Percentiles rank a stretch among this genome's conserved stretches.
Conservation (phyloP, 2,888 invertebrate species). For the Nematopogon swammerdamellus region DNA sequence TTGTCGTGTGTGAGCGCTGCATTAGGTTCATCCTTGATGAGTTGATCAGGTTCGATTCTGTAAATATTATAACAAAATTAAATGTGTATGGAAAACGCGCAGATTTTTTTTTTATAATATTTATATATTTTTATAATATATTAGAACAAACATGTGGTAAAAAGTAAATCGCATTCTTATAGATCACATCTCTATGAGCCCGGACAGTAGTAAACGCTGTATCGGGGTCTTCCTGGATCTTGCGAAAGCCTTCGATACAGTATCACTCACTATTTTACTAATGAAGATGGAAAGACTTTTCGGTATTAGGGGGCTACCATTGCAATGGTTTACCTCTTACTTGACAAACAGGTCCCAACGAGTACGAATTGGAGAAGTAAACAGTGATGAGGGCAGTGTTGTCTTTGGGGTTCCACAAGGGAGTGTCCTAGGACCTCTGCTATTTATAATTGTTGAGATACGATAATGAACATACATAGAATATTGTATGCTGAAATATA, state of each 20-base stretch:
- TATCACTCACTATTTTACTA: background rate
- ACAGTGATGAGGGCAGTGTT: background rate
- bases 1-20: too few species aligned
- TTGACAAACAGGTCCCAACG: background rate
- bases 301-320: background rate
- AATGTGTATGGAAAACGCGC: too few species aligned
- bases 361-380: background rate
- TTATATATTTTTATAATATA: too few species aligned
- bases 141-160: too few species aligned
- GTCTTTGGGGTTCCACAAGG: background rate
- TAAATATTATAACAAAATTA: too few species aligned
- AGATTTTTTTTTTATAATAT: too few species aligned
- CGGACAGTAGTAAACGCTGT: background rate
- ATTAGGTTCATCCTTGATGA: too few species aligned
- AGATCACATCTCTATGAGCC: background rate
- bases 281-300: constrained; percentile 2
- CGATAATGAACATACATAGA: too few species aligned
- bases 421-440: background rate
- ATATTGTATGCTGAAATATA: too few species aligned
- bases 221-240: background rate
- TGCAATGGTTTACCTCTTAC: background rate
- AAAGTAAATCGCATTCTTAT: too few species aligned
- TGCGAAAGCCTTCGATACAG: background rate
- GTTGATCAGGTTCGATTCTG: too few species aligned
- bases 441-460: background rate